Evolutionary conservation across 2,113 vertebrate genomes (phyloP).

Genomic region (Hippocampus barbouri): DNA sequence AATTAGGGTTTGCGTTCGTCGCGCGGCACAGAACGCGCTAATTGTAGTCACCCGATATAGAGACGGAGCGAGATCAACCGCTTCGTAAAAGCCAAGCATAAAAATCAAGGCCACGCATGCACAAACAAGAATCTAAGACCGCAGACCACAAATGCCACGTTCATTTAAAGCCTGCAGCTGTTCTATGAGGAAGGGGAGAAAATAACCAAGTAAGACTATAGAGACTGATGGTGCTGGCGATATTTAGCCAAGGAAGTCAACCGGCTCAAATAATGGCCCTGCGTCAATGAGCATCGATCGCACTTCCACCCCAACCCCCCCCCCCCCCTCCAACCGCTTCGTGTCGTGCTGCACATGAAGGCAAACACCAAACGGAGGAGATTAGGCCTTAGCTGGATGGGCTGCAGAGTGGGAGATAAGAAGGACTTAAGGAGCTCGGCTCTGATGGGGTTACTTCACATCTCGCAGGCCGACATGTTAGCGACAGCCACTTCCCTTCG

Average conservation of each 20-base stretch:
- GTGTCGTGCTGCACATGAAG: slow-evolving; percentile 16
- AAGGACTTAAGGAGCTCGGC: slow-evolving; percentile 53
- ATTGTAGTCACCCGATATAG: not conserved
- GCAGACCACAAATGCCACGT: not conserved
- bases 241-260: slow-evolving; percentile 36
- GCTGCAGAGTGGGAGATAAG: slow-evolving; percentile 58
- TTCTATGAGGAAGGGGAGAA: slow-evolving; percentile 3
- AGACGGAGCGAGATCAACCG: slow-evolving; percentile 9
- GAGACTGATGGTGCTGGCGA: slow-evolving; percentile 27
- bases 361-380: slow-evolving; percentile 46
- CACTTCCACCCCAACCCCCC: not conserved
- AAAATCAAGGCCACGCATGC: not conserved
- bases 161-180: slow-evolving; percentile 7
- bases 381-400: slow-evolving; percentile 53
- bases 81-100: not conserved
- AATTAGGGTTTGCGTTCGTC: slow-evolving; percentile 28
- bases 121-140: not conserved
- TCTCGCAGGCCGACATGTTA: slow-evolving; percentile 54
- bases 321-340: slow-evolving; percentile 19
- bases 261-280: slow-evolving; percentile 42
- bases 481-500: slow-evolving; percentile 28
- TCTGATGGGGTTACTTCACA: slow-evolving; percentile 61
- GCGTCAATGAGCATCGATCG: slow-evolving; percentile 52
- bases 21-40: slow-evolving; percentile 4
- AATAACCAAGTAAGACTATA: slow-evolving; percentile 22